Evolutionary conservation across 2,113 vertebrate genomes (phyloP).

Genomic region (Rissa tridactyla): DNA sequence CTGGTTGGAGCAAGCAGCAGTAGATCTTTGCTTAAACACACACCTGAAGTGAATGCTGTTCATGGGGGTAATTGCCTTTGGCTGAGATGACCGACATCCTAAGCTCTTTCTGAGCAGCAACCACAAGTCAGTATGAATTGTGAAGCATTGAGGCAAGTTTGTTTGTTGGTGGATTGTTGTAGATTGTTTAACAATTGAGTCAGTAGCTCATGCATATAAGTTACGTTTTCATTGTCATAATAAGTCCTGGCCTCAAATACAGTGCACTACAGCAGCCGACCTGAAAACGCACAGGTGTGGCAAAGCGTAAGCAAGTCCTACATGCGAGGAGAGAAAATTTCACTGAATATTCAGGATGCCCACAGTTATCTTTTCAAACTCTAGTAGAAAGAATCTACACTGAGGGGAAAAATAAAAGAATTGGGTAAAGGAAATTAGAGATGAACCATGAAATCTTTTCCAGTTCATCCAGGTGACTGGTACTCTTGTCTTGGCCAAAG

Average conservation of each 20-base stretch:
- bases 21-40: background rate
- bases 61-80: background rate
- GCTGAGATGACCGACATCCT: background rate
- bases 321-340: background rate
- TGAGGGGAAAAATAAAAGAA: background rate
- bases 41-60: background rate
- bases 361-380: background rate
- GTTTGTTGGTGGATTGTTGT: background rate
- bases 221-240: background rate
- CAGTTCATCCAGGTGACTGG: background rate
- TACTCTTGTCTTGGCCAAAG: background rate
- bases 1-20: background rate
- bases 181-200: background rate
- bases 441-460: background rate
- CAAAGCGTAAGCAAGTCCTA: background rate
- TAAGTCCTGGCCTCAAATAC: background rate
- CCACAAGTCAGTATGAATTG: background rate
- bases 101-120: background rate
- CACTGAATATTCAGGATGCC: background rate
- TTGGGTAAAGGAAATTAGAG: background rate
- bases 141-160: background rate
- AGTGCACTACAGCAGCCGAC: background rate
- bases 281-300: background rate
- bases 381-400: background rate
- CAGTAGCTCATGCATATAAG: background rate